Percentiles rank a stretch among this genome's conserved stretches.
These are phyloP conservation scores for Parthenolecanium corni DNA, from an alignment of 2,888 invertebrate genomes.

Conservation along the genomic window DNA sequence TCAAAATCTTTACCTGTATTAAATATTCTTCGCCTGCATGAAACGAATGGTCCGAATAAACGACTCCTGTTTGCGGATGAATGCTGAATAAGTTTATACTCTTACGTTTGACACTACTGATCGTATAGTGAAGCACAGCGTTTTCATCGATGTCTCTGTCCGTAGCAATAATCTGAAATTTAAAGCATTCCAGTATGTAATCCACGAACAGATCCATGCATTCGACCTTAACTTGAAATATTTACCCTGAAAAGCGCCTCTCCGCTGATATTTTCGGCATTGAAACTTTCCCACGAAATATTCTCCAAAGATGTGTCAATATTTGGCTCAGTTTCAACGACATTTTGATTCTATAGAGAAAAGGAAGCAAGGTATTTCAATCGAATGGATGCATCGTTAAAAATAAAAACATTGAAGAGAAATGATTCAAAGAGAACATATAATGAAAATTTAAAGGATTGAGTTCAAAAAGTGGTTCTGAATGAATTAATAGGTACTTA, in stretches of 20 bases:
- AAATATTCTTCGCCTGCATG: constrained; percentile 56
- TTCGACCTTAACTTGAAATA: constrained; percentile 28
- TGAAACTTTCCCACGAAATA: constrained; percentile 50
- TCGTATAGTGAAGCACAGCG: constrained; percentile 69
- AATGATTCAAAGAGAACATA: too few species aligned
- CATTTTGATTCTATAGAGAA: constrained; percentile 39
- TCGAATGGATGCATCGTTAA: too few species aligned
- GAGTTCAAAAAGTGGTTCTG: too few species aligned
- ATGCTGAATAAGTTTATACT: constrained; percentile 75
- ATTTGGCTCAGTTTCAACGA: constrained; percentile 47
- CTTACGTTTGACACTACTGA: constrained; percentile 59
- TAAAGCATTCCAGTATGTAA: neutral
- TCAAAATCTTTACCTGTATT: constrained; percentile 48
- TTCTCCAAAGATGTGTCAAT: constrained; percentile 48
- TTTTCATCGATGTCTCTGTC: constrained; percentile 74
- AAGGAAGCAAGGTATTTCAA: too few species aligned
- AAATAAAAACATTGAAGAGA: too few species aligned
- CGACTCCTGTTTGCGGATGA: constrained; percentile 66
- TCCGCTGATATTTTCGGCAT: constrained; percentile 46
- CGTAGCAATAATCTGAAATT: constrained; percentile 59
- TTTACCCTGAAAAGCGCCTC: constrained; percentile 51
- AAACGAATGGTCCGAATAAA: constrained; percentile 62
- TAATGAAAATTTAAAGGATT: too few species aligned
- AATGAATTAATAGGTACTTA: too few species aligned
- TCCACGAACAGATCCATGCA: too few species aligned